Percentiles rank a stretch among this genome's conserved stretches.
phyloP scores from a whole-genome alignment of 2,113 vertebrate genomes.

The Myotis davidii region DNA sequence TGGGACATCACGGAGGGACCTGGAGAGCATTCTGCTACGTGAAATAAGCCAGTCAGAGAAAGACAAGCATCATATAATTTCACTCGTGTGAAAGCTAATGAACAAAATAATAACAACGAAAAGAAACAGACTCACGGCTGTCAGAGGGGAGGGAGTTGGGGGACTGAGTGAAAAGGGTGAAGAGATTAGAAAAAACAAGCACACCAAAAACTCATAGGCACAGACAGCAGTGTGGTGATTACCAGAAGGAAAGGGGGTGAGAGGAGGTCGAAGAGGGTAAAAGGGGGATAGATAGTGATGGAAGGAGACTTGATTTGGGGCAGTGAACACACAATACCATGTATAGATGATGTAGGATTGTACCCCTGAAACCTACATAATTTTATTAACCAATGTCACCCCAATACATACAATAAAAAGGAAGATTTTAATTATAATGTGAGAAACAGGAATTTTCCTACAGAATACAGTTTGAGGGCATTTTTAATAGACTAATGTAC shows the following conservation, averaged over 20 bases:
- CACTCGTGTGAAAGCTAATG: background rate
- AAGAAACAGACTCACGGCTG: background rate
- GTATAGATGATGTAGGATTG: background rate
- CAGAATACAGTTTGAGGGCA: background rate
- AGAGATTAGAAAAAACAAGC: background rate
- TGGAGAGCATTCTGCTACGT: background rate
- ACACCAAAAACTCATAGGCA: background rate
- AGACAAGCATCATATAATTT: rapidly evolving
- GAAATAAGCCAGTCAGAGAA: background rate
- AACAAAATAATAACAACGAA: background rate
- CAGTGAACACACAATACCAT: too few relatives aligned
- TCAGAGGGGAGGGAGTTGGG: background rate
- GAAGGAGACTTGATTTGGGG: background rate
- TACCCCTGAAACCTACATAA: background rate
- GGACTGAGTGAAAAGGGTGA: background rate
- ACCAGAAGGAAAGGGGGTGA: background rate
- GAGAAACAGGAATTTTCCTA: background rate
- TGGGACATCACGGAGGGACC: background rate
- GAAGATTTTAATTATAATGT: background rate
- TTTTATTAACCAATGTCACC: background rate
- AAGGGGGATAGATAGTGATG: too few relatives aligned
- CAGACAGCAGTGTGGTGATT: background rate
- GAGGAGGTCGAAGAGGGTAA: background rate
- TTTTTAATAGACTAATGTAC: slow-evolving; percentile 18
- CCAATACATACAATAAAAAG: background rate